These are phyloP conservation scores for Molossus alvarezi DNA, from an alignment of 2,797 vertebrate species.

Conservation along the genomic window DNA sequence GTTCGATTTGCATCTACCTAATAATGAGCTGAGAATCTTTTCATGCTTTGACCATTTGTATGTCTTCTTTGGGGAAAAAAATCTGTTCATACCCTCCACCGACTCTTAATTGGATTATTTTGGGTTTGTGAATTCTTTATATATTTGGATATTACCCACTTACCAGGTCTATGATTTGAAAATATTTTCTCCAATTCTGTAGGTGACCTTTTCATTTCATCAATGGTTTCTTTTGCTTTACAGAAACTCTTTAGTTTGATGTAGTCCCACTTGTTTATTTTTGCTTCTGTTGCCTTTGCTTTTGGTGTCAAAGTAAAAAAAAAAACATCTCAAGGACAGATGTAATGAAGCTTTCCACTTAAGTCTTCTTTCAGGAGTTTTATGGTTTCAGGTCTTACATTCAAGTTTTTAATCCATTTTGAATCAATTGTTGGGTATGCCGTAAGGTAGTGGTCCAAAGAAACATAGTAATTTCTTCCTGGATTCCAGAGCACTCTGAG, in stretches of 20 bases:
- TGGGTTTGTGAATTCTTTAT: background rate
- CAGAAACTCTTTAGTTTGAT: background rate
- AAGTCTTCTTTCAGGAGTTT: background rate
- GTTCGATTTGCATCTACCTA: background rate
- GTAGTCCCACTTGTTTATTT: background rate
- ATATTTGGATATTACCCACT: conserved; percentile 16
- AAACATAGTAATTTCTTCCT: background rate
- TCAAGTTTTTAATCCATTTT: background rate
- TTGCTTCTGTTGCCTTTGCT: background rate
- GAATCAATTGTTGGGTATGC: background rate
- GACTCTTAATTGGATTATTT: background rate
- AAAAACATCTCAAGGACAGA: background rate
- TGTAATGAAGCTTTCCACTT: background rate
- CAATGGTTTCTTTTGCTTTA: background rate
- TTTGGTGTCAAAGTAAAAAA: background rate
- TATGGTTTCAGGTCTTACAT: background rate
- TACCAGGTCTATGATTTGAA: background rate
- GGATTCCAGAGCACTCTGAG: conserved; percentile 1
- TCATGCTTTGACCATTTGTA: background rate
- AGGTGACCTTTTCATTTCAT: background rate
- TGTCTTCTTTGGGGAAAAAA: background rate
- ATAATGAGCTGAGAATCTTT: background rate
- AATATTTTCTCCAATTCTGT: background rate
- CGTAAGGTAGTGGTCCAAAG: background rate
- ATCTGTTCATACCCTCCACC: background rate